Conservation (phyloP, 2,113 vertebrate genomes). For the Corythoichthys intestinalis region DNA sequence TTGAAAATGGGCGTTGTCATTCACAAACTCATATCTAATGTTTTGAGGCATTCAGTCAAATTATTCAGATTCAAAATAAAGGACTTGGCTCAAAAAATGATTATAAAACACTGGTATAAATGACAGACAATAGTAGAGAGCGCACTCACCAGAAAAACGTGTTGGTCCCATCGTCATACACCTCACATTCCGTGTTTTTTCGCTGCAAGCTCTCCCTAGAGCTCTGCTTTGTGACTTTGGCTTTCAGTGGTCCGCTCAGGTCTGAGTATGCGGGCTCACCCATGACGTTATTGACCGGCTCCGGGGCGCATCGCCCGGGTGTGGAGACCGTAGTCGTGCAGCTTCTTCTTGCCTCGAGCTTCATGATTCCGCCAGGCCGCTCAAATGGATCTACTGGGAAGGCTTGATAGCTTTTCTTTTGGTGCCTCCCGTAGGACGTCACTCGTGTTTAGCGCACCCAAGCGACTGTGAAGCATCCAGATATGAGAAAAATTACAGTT, state of each 20-base stretch:
- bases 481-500: background rate
- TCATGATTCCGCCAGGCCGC: slow-evolving; percentile 47
- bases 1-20: too few species aligned
- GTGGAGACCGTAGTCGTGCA: slow-evolving; percentile 19
- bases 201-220: slow-evolving; percentile 61
- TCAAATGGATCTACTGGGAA: background rate
- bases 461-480: slow-evolving; percentile 6
- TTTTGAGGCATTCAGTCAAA: too few species aligned
- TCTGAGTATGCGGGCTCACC: slow-evolving; percentile 40
- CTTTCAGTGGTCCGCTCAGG: slow-evolving; percentile 21
- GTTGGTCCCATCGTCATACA: slow-evolving; percentile 95
- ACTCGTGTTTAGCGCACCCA: slow-evolving; percentile 15
- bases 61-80: too few species aligned
- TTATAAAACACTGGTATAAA: background rate
- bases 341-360: slow-evolving; percentile 62
- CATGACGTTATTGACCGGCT: slow-evolving; percentile 53
- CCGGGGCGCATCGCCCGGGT: slow-evolving; percentile 36
- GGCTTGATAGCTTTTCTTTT: slow-evolving; percentile 7
- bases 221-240: slow-evolving; percentile 55
- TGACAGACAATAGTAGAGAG: too few species aligned
- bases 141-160: slow-evolving; percentile 94
- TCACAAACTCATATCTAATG: too few species aligned
- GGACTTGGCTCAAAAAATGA: too few species aligned
- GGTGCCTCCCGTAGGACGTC: slow-evolving; percentile 26
- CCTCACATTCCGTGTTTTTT: slow-evolving; percentile 84